phyloP scores from a whole-genome alignment of 1,140 invertebrate species.

The Gyrodactylus bullatarudis region DNA sequence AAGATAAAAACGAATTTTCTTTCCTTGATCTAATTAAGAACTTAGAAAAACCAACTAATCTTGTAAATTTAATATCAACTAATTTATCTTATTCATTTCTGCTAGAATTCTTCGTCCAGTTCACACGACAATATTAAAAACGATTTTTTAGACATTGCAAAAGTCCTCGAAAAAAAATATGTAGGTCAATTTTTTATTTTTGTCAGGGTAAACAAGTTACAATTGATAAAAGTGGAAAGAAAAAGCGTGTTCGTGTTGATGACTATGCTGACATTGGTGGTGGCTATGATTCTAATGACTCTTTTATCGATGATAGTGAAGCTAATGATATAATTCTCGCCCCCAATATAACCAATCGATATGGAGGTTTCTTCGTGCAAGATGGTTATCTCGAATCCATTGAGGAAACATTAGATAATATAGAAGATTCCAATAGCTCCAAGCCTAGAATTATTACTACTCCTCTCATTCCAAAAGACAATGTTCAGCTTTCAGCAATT shows the following conservation, averaged over 20 bases:
- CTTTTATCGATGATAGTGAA: not conserved
- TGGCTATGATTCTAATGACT: not conserved
- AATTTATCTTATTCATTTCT: no score
- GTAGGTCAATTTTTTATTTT: not conserved
- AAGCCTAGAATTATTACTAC: no score
- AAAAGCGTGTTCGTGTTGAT: not conserved
- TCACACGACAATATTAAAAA: not conserved
- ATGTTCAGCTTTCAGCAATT: no score
- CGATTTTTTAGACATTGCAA: not conserved
- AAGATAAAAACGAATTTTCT: not conserved
- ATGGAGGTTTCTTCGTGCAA: not conserved
- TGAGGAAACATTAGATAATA: not conserved
- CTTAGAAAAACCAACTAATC: not conserved
- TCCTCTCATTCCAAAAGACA: no score
- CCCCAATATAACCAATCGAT: not conserved
- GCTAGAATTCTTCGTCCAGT: no score
- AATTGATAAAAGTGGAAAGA: not conserved
- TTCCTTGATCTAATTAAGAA: not conserved
- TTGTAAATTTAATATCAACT: no score
- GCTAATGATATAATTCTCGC: not conserved
- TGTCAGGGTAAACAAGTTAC: not conserved
- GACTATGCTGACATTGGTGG: not conserved
- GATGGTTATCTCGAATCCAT: not conserved
- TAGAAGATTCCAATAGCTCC: not conserved
- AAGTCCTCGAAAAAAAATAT: not conserved